A percentile compares a stretch with the other conserved stretches of the same genome.
Conservation (phyloP, 2,888 invertebrate genomes). For the Caenorhabditis sp. region DNA sequence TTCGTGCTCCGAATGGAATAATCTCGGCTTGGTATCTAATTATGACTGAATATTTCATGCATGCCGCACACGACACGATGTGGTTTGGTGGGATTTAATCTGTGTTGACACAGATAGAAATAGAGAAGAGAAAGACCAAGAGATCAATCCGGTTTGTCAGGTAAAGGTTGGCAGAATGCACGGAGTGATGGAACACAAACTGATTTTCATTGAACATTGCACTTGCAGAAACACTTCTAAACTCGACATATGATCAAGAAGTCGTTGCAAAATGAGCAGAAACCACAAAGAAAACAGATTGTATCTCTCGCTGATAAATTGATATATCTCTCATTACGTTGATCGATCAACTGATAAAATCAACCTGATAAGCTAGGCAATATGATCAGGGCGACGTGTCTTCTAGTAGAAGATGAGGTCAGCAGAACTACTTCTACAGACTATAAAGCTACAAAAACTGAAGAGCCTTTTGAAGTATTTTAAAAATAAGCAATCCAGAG, state of each 20-base stretch:
- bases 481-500: no score
- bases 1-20: neutral
- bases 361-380: neutral
- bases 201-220: no score
- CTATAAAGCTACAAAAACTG: no score
- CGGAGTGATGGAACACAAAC: no score
- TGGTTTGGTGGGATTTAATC: neutral
- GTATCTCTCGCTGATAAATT: neutral
- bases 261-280: neutral
- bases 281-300: neutral
- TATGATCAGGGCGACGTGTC: neutral
- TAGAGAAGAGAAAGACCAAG: neutral
- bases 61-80: neutral
- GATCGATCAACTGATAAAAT: neutral
- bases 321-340: neutral
- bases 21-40: neutral
- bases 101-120: no score
- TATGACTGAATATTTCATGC: neutral
- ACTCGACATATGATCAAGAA: neutral
- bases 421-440: no score
- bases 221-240: no score
- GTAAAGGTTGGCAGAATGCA: no score
- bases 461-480: no score
- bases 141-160: neutral
- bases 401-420: neutral